phyloP scores from a whole-genome alignment of 2,113 vertebrate species.

The Grammomys surdaster region DNA sequence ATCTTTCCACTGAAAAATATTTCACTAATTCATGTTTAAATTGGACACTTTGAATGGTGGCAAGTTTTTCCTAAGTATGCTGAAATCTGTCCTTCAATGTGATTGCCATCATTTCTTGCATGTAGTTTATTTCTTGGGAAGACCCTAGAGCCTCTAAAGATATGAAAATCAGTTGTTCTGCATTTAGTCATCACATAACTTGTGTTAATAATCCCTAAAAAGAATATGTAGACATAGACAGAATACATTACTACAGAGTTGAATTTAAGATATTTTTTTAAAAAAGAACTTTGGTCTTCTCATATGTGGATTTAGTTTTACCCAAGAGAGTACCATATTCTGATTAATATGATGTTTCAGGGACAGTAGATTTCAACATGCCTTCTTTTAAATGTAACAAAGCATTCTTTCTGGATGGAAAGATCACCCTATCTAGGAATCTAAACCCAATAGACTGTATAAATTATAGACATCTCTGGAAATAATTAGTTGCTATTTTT shows the following conservation, averaged over 20 bases:
- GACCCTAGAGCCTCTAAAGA: not conserved
- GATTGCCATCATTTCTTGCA: not conserved
- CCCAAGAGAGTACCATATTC: not conserved
- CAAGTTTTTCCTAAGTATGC: not conserved
- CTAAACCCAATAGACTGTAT: not conserved
- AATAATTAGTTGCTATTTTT: slow-evolving; percentile 35
- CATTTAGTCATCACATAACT: not conserved
- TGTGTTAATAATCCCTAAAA: not conserved
- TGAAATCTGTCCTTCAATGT: slow-evolving; percentile 18
- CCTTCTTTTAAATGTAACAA: slow-evolving; percentile 17
- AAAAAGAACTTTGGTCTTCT: slow-evolving; percentile 3
- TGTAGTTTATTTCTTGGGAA: slow-evolving; percentile 9
- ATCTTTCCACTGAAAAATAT: slow-evolving; percentile 7
- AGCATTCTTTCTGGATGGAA: not conserved
- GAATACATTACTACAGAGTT: not conserved
- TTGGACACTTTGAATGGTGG: not conserved
- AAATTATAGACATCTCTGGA: not conserved
- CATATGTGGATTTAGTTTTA: slow-evolving; percentile 56
- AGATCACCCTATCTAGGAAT: not conserved
- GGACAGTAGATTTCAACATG: slow-evolving; percentile 10
- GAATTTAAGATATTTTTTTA: not conserved
- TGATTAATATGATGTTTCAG: slow-evolving; percentile 18
- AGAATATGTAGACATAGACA: not conserved
- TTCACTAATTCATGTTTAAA: not conserved
- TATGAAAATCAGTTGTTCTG: not conserved